These are phyloP conservation scores for Thecophora atra DNA, from an alignment of 2,888 invertebrate genomes.

Conservation along the genomic window DNA sequence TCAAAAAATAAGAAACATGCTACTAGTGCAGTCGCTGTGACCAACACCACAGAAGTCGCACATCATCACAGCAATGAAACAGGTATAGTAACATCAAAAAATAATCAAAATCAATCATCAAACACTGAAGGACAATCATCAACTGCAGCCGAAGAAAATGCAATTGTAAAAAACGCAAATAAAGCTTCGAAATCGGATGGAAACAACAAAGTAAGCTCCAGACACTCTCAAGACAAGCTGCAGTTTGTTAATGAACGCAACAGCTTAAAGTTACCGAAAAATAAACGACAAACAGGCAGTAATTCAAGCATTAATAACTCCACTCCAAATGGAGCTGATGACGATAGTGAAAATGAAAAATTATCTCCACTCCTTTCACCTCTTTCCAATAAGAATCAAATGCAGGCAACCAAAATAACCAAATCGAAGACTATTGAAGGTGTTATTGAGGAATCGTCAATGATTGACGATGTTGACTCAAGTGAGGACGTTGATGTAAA, in stretches of 20 bases:
- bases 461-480: slow-evolving; percentile 38
- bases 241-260: slow-evolving; percentile 73
- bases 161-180: slow-evolving; percentile 41
- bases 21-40: slow-evolving; percentile 48
- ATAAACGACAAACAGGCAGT: slow-evolving; percentile 46
- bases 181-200: slow-evolving; percentile 32
- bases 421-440: slow-evolving; percentile 46
- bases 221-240: slow-evolving; percentile 66
- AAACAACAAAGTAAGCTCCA: slow-evolving; percentile 25
- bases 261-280: slow-evolving; percentile 53
- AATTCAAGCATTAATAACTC: slow-evolving; percentile 39
- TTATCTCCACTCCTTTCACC: slow-evolving; percentile 76
- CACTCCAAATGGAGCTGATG: slow-evolving; percentile 61
- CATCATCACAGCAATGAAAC: slow-evolving; percentile 30
- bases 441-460: slow-evolving; percentile 22
- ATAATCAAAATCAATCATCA: slow-evolving; percentile 42
- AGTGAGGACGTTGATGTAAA: slow-evolving; percentile 41
- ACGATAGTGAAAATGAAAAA: slow-evolving; percentile 84
- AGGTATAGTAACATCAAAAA: slow-evolving; percentile 40
- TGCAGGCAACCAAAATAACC: slow-evolving; percentile 42
- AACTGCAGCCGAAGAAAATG: slow-evolving; percentile 1
- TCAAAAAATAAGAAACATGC: slow-evolving; percentile 60
- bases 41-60: slow-evolving; percentile 49
- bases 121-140: slow-evolving; percentile 40
- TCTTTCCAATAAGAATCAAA: slow-evolving; percentile 49